Base-by-base conservation (phyloP, 2,113 vertebrate genomes). In the Chitala chitala region DNA sequence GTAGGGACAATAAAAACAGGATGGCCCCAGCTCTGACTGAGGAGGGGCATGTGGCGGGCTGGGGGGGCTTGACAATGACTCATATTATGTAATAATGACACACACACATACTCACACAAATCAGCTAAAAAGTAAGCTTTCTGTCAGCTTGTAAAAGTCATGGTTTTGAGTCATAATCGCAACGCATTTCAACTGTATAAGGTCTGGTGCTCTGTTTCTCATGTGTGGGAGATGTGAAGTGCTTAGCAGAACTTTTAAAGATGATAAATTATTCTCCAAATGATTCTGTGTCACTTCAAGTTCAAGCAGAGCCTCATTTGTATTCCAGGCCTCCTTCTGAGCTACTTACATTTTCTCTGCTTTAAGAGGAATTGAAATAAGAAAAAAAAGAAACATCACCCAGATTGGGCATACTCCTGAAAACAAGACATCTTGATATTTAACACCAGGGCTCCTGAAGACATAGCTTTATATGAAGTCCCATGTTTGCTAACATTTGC, bases 381-480 rank as follows among this genome's bases (percentile, higher is more conserved):
- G 73, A 58, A 75, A 71, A 65, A 48, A 56, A 61, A 17, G 20
- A 55, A 55, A 55, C 20, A 8, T 20, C 20, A 56, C 55, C 70
- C 79, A 65, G 22, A 58, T 53, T 58, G 81, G 69, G 70, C 77
- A 76, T 74, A 71, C 65, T 74, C 55, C 76, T 75, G 74, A 71
- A 78, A 78, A 61, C 63, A 73, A 76, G 83, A 79, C 68, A 71
- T 79, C 79, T 75, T 82, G 29, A 69, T 76, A 73, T 80, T 55
- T 73, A 71, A 75, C 69, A 71, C 24, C 58, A 70, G 72, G 69
- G 55, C 75, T 75, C 74, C 54, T 66, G 58, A 72, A 74, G 75
- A 69, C 46, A 61, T 42, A 50, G 42, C 71, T 64, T 40, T 55
- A 51, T 66, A 71, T 44, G 71, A 73, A 63, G 56, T 58, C 78